Percentiles rank a stretch among this genome's conserved stretches.
Evolutionary conservation across 1,140 invertebrate genomes (phyloP).

Genomic region (Drosophila parvula): DNA sequence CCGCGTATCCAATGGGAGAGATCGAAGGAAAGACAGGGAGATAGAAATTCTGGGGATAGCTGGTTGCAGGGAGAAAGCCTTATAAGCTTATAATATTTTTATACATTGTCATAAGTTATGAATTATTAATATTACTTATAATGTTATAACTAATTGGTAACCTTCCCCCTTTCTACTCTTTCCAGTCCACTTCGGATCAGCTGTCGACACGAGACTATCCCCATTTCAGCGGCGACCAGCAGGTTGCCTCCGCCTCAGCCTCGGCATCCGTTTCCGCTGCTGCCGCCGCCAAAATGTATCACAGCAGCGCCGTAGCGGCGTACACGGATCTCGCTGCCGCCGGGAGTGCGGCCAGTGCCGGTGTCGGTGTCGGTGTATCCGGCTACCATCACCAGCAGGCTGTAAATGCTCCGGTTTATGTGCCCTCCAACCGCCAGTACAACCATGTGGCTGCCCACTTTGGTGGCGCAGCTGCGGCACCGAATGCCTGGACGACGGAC

Average conservation of each 20-base stretch:
- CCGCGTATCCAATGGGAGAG: conserved; percentile 54
- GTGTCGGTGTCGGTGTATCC: conserved; percentile 71
- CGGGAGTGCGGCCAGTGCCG: conserved; percentile 72
- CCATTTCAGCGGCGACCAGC: conserved; percentile 63
- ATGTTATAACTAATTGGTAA: neutral
- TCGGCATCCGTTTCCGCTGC: conserved; percentile 47
- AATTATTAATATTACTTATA: too few species aligned
- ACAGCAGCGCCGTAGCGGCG: conserved; percentile 73
- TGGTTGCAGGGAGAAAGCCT: neutral
- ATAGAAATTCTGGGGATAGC: neutral
- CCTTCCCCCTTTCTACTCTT: neutral
- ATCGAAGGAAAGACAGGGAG: conserved; percentile 10
- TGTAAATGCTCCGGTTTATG: conserved; percentile 85
- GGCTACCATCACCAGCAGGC: conserved; percentile 77
- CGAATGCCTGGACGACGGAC: conserved; percentile 82
- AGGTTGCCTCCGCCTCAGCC: conserved; percentile 46
- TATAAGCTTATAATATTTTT: neutral
- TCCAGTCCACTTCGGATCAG: conserved; percentile 70
- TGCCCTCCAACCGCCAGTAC: conserved; percentile 85
- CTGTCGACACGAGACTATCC: conserved; percentile 67
- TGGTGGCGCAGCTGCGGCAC: conserved; percentile 83
- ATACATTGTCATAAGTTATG: too few species aligned
- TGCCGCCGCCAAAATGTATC: conserved; percentile 79
- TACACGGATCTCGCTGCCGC: conserved; percentile 81
- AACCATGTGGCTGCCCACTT: conserved; percentile 82